Evolutionary conservation across 2,113 vertebrate genomes (phyloP).

Genomic region (Hemiscyllium ocellatum): DNA sequence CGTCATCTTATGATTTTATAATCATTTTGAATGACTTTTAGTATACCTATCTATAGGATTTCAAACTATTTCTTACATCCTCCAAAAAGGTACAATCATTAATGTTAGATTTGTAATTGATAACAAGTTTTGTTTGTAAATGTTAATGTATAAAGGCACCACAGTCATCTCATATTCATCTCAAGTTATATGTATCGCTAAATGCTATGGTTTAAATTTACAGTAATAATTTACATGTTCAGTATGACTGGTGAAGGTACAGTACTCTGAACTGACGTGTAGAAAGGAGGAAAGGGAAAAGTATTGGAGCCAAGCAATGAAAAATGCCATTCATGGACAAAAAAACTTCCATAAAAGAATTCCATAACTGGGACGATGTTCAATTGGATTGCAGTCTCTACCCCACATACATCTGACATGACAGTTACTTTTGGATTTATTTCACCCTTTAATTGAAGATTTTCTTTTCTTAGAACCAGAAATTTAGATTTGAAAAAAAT

Average conservation of each 20-base stretch:
- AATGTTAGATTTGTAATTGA: not conserved
- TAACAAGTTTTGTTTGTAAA: not conserved
- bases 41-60: not conserved
- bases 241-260: not conserved
- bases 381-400: not conserved
- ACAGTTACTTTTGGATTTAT: not conserved
- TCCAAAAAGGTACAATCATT: not conserved
- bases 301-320: not conserved
- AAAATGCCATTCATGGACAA: not conserved
- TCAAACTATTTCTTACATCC: not conserved
- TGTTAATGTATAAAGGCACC: not conserved
- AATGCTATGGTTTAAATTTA: not conserved
- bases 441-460: not conserved
- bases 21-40: too few species aligned
- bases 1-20: not conserved
- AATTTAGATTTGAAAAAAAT: not conserved
- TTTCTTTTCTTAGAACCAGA: not conserved
- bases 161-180: not conserved
- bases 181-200: not conserved
- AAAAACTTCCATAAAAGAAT: not conserved
- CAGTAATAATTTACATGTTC: not conserved
- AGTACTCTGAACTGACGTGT: not conserved
- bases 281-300: not conserved
- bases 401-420: not conserved
- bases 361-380: not conserved